These are phyloP conservation scores for Rhopalosiphum padi DNA, from an alignment of 1,140 invertebrate species.

Conservation along the genomic window DNA sequence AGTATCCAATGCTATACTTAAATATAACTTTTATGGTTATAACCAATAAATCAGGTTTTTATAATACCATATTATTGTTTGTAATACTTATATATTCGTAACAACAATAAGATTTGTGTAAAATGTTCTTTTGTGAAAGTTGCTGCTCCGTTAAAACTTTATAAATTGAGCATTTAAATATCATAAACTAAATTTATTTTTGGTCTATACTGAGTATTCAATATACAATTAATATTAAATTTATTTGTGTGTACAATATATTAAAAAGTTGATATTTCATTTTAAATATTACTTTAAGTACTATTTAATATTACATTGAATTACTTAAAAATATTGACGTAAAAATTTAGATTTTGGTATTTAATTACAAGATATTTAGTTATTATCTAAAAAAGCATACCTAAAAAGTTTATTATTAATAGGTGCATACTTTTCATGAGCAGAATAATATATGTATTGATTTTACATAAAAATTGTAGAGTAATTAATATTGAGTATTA, in stretches of 20 bases:
- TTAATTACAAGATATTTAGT: too few relatives aligned
- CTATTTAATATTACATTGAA: too few relatives aligned
- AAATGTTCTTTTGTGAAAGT: neutral
- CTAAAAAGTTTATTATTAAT: neutral
- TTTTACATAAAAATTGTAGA: too few relatives aligned
- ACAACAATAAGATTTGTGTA: neutral
- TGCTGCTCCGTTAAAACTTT: neutral
- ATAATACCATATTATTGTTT: neutral
- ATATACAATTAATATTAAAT: too few relatives aligned
- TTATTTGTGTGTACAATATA: neutral
- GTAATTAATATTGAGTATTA: too few relatives aligned
- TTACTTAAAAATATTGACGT: too few relatives aligned
- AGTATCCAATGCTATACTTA: neutral
- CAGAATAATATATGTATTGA: neutral
- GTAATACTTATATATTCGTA: neutral
- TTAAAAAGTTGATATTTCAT: neutral
- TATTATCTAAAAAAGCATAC: too few relatives aligned
- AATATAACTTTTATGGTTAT: neutral
- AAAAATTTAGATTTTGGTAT: too few relatives aligned
- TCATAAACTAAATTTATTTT: neutral
- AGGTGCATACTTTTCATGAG: neutral
- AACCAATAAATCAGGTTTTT: neutral
- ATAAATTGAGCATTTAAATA: neutral
- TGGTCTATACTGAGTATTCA: neutral
- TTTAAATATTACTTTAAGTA: neutral